phyloP scores from a whole-genome alignment of 2,113 vertebrate genomes.

The Origma solitaria region DNA sequence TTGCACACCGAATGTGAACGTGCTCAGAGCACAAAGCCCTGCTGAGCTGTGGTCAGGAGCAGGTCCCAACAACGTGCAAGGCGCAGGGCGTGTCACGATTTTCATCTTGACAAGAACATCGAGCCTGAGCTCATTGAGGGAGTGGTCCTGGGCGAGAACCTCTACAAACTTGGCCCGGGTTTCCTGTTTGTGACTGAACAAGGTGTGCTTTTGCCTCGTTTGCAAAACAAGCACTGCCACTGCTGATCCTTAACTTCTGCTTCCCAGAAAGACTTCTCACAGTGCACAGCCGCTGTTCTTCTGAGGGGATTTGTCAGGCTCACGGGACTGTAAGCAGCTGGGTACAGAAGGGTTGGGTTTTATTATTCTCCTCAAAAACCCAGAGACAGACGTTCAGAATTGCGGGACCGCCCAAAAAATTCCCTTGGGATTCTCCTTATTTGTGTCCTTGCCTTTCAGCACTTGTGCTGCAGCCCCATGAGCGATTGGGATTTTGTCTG shows the following conservation, averaged over 20 bases:
- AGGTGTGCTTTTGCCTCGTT: neutral
- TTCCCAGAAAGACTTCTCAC: neutral
- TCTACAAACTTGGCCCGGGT: neutral
- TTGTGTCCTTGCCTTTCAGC: neutral
- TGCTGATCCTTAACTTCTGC: neutral
- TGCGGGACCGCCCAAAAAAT: neutral
- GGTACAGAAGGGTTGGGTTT: neutral
- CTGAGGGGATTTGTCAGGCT: neutral
- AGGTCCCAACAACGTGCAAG: neutral
- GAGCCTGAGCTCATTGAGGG: neutral
- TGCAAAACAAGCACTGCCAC: neutral
- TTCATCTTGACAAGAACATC: neutral
- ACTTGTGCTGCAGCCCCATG: neutral
- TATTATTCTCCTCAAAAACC: neutral
- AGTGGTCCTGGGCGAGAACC: conserved; percentile 3
- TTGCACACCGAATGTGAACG: neutral
- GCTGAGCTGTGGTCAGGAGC: neutral
- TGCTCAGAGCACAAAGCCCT: neutral
- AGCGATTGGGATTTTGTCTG: neutral
- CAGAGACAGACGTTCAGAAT: neutral
- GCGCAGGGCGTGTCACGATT: neutral
- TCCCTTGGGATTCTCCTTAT: neutral
- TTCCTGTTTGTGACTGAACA: conserved; percentile 18
- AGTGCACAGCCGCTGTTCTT: neutral
- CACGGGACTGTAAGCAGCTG: too few relatives aligned